Evolutionary conservation across 2,888 invertebrate species (phyloP), one percentile per base, ranked within the genome.

Genomic region (Busseola fusca): DNA sequence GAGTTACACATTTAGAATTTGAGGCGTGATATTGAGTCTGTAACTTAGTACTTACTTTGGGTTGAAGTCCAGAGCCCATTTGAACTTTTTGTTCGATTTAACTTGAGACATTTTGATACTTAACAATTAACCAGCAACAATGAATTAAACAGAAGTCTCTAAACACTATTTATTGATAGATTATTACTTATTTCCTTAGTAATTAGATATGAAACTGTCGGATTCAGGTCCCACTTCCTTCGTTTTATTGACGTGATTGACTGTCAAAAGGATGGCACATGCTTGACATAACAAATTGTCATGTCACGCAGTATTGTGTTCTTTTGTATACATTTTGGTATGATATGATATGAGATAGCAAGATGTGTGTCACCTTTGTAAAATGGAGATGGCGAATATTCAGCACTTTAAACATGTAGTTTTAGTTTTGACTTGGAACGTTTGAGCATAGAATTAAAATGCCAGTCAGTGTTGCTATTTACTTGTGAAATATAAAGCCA

Each of bases 41-140:
- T 72, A 60, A 40, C 40, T 40, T 6, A 1, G 18, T 63, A 89
- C 92, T 90, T 93, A 97, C 97, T 95, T 96, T 70, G 93, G 93
- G 84, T 94, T 97, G 82, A 96, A 97, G 88, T 97, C 97, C 80
- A 97, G 87, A 40, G 97, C 94, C 97, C 97, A 97, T 89, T 97
- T 97, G 72, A 96, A 96, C 90, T 96, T 97, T 86, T 94, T 95
- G 76, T 85, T 91, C 18, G 92, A 88, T 86, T 95, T 95, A 16
- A 90, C 69, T 88, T 94, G 94, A 57, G 95, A 92, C 95, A 95
- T 95, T 48, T 37, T 78, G 10, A 18, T 72, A 54, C 30, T 63
- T 12, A 27, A 25, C 40, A 30, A 57, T 34, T 34, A n/a, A 1
- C 10, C 25, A 45, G 45, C 14, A 62, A 48, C 16, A 50, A 59